phyloP scores from a whole-genome alignment of 2,797 vertebrate species.

The Netta rufina region DNA sequence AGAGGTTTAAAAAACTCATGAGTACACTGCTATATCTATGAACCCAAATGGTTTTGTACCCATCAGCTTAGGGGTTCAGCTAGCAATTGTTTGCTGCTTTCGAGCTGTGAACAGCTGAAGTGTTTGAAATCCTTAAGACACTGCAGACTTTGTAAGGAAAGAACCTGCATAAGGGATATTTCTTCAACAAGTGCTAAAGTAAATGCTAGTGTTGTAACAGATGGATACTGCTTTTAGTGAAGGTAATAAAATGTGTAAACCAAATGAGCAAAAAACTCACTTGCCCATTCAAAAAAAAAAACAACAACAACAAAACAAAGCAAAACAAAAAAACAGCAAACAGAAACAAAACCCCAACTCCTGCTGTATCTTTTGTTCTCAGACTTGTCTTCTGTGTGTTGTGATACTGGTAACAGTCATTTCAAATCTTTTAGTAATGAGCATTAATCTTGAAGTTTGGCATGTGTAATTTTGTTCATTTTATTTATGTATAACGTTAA shows the following conservation, averaged over 20 bases:
- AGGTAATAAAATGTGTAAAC: not conserved
- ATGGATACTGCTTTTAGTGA: not conserved
- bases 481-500: not conserved
- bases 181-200: not conserved
- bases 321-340: no score
- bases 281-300: not conserved
- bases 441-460: not conserved
- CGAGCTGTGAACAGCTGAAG: not conserved
- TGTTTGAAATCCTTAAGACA: not conserved
- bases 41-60: not conserved
- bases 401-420: not conserved
- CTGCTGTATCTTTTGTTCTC: not conserved
- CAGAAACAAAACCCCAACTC: no score
- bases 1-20: not conserved
- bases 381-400: not conserved
- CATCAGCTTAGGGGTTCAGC: not conserved
- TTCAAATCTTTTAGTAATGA: not conserved
- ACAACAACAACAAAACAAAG: no score
- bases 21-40: not conserved
- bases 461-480: not conserved
- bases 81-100: not conserved
- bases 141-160: not conserved
- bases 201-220: not conserved
- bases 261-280: no score
- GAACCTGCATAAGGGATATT: not conserved